phyloP scores from a whole-genome alignment of 2,113 vertebrate genomes.

The Pionites leucogaster region DNA sequence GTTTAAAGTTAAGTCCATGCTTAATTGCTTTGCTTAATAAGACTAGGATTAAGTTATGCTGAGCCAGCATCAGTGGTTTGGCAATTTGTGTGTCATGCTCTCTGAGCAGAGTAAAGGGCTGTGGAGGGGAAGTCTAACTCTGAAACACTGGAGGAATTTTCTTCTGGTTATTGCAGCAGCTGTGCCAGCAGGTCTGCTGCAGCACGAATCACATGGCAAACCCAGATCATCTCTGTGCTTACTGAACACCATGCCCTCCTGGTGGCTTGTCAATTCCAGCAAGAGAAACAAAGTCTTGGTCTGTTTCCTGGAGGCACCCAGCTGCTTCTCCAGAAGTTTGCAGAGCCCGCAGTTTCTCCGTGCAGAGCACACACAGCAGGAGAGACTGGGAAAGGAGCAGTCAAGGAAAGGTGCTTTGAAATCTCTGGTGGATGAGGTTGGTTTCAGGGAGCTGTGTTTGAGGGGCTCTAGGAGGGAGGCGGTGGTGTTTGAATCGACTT shows the following conservation, averaged over 20 bases:
- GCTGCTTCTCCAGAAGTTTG: neutral
- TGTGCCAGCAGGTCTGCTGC: slow-evolving; percentile 60
- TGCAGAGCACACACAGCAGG: neutral
- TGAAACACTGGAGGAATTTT: neutral
- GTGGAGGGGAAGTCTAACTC: neutral
- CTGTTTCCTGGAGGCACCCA: neutral
- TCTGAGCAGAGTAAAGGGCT: neutral
- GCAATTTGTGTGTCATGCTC: neutral
- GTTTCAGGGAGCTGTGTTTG: neutral
- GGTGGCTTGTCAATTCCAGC: neutral
- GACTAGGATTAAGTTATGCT: neutral
- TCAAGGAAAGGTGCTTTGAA: neutral
- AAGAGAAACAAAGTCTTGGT: neutral
- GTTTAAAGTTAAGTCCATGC: neutral
- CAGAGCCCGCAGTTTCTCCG: accelerated
- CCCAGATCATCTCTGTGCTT: neutral
- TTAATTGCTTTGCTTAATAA: slow-evolving; percentile 47
- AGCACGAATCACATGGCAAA: slow-evolving; percentile 50
- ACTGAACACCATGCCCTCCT: neutral
- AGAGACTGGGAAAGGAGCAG: neutral
- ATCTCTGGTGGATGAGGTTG: neutral
- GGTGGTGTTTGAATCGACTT: accelerated
- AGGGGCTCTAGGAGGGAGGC: neutral
- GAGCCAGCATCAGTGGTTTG: neutral
- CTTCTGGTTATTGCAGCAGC: slow-evolving; percentile 24